Base-by-base conservation (phyloP, 64 coral and sea anemone genomes). In the Pocillopora damicornis region DNA sequence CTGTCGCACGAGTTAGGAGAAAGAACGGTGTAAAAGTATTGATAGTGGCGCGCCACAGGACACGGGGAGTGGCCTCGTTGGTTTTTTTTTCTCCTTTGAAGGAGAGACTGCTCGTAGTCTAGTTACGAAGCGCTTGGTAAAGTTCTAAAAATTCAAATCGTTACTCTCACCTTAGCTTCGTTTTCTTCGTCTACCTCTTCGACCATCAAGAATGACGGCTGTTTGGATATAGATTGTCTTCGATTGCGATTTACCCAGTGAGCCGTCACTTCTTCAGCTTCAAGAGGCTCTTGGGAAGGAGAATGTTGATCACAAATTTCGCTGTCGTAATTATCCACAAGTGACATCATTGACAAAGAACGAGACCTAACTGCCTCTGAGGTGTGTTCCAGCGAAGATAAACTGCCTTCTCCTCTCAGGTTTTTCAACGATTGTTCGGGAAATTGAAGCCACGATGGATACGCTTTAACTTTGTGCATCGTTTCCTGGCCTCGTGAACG, bases 391-490 rank as follows among this genome's bases (percentile, higher is more conserved):
- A 3, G 11, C 57, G 64, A 58, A 42, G 65, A 58, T 12, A 68
- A 67, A 42, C 8, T 22, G 35, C 37, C 13, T 20, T 85, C 81
- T 58, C 71, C 81, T 85, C 26, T 85, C 20, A 85, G 37, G 25
- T 58, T 85, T 72, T 85, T 65, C 38, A 85, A 65, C 69, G 37
- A 18, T 38, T 72, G 63, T 15, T 85, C 81, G 37, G 64, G 81
- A 73, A 85, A 85, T 68, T 58, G 65, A 57, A 85, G 81, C 11
- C 81, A 36, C 38, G 81, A 85, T 58, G 81, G 81, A 72, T 63
- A 71, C 6, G 20, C 37, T 37, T 23, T 73, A 15, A 85, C 65
- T n/a, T 73, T 85, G 37, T 72, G 3, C 9, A 85, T 68, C 26
- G 81, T 85, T 67, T 85, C 65, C 14, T 51, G 5, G 57, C 69